A percentile compares a stretch with the other conserved stretches of the same genome.
Conservation (phyloP, 2,888 invertebrate genomes). For the Nymphalis c-album region DNA sequence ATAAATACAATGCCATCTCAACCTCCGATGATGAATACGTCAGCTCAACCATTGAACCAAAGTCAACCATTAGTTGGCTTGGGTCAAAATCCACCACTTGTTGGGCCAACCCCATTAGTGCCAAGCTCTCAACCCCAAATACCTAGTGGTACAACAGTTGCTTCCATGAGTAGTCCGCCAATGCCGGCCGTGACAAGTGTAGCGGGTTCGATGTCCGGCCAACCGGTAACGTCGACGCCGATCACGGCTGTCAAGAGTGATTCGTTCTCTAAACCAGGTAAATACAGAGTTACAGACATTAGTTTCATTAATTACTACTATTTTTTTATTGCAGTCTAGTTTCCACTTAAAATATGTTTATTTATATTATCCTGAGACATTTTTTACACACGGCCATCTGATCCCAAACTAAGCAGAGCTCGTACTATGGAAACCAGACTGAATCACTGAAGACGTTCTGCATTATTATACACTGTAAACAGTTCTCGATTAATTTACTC, state of each 20-base stretch:
- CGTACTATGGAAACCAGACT: too few relatives aligned
- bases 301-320: too few relatives aligned
- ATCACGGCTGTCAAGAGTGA: conserved; percentile 64
- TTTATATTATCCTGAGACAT: too few relatives aligned
- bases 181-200: conserved; percentile 51
- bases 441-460: too few relatives aligned
- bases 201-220: conserved; percentile 50
- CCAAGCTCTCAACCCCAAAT: conserved; percentile 48
- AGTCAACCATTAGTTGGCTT: conserved; percentile 43
- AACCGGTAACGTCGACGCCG: conserved; percentile 72
- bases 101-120: conserved; percentile 39
- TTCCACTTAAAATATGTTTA: too few relatives aligned
- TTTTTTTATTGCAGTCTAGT: too few relatives aligned
- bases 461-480: too few relatives aligned
- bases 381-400: too few relatives aligned
- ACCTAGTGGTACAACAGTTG: conserved; percentile 51
- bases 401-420: too few relatives aligned
- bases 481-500: too few relatives aligned
- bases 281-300: too few relatives aligned
- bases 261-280: conserved; percentile 68
- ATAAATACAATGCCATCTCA: conserved; percentile 30
- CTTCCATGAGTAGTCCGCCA: conserved; percentile 60
- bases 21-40: conserved; percentile 17
- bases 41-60: conserved; percentile 26
- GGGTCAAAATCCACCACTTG: conserved; percentile 37